These are phyloP conservation scores for Eulithis testata DNA, from an alignment of 2,888 invertebrate genomes.

Conservation along the genomic window DNA sequence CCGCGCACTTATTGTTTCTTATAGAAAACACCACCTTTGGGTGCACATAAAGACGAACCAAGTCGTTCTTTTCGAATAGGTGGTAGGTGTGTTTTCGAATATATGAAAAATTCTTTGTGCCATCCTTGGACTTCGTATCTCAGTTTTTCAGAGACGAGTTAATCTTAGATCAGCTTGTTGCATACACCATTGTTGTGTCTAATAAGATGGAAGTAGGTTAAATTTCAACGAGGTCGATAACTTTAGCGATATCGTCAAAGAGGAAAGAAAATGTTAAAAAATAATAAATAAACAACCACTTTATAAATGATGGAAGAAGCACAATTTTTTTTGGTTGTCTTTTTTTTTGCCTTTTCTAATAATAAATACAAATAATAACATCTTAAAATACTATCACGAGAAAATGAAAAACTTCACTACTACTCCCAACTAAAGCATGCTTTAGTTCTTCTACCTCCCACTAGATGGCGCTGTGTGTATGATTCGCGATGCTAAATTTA, in stretches of 20 bases:
- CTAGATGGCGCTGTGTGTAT: slow-evolving; percentile 68
- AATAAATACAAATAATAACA: too few relatives aligned
- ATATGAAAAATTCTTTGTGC: slow-evolving; percentile 3
- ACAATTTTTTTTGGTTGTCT: too few relatives aligned
- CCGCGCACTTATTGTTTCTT: too few relatives aligned
- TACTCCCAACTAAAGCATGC: neutral
- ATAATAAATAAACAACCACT: too few relatives aligned
- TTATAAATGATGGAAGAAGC: too few relatives aligned
- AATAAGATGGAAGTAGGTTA: slow-evolving; percentile 66
- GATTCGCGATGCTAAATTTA: neutral
- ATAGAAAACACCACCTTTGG: too few relatives aligned
- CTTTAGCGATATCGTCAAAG: slow-evolving; percentile 38
- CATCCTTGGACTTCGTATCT: neutral
- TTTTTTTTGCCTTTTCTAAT: too few relatives aligned
- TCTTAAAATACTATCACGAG: too few relatives aligned
- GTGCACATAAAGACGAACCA: too few relatives aligned
- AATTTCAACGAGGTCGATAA: slow-evolving; percentile 54
- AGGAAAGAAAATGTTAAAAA: slow-evolving; percentile 11
- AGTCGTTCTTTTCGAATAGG: too few relatives aligned
- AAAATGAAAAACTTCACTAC: too few relatives aligned
- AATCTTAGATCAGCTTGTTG: slow-evolving; percentile 12
- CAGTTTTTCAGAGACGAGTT: slow-evolving; percentile 6
- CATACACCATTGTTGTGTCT: slow-evolving; percentile 9
- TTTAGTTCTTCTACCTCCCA: slow-evolving; percentile 64
- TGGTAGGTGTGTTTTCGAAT: too few relatives aligned